Conservation (phyloP, 2,888 invertebrate genomes). For the Dryobota labecula region DNA sequence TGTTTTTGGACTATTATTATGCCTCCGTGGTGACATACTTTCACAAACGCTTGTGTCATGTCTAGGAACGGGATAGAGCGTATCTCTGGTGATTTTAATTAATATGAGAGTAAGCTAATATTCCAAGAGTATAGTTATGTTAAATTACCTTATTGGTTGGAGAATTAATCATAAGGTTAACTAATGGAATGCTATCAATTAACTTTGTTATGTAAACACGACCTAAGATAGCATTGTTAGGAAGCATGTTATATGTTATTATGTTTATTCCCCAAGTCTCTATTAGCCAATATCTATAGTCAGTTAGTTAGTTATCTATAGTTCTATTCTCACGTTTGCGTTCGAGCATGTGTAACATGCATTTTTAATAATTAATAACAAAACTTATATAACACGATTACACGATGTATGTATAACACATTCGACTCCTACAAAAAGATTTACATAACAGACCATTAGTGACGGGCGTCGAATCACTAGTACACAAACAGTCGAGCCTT, state of each 20-base stretch:
- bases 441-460: slow-evolving; percentile 78
- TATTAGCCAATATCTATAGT: slow-evolving; percentile 3
- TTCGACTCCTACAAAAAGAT: slow-evolving; percentile 61
- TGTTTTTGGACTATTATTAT: background rate
- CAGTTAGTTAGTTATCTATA: too few relatives aligned
- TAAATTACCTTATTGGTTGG: background rate
- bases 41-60: slow-evolving; percentile 5
- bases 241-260: background rate
- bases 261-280: background rate
- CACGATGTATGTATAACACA: slow-evolving; percentile 49
- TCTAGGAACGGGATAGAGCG: background rate
- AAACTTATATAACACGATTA: slow-evolving; percentile 48
- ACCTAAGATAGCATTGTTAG: background rate
- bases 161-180: background rate
- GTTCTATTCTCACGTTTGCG: slow-evolving; percentile 8
- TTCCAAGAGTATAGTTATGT: background rate
- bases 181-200: slow-evolving; percentile 7
- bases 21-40: background rate
- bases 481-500: slow-evolving; percentile 81
- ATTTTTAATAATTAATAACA: slow-evolving; percentile 38
- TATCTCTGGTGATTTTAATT: background rate
- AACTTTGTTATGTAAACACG: slow-evolving; percentile 9
- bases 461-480: slow-evolving; percentile 66
- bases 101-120: background rate
- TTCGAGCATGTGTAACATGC: slow-evolving; percentile 28